phyloP scores from a whole-genome alignment of 2,888 invertebrate species.

The Pycnomerus fuliginosus region DNA sequence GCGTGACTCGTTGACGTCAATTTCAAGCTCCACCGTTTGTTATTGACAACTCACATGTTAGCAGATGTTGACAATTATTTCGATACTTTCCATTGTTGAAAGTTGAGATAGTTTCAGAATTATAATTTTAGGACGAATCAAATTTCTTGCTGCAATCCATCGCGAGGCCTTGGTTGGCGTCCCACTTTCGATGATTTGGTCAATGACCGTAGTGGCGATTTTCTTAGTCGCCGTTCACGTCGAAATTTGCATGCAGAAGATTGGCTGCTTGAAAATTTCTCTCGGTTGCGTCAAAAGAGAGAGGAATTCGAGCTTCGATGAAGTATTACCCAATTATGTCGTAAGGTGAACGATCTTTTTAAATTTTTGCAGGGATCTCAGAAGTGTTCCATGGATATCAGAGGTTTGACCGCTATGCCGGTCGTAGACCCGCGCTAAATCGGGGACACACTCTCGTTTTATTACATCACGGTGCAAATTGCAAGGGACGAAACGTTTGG shows the following conservation, averaged over 20 bases:
- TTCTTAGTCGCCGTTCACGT: conserved; percentile 9
- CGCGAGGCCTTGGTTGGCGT: conserved; percentile 32
- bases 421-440: conserved; percentile 38
- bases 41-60: neutral
- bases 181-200: conserved; percentile 39
- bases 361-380: too few species aligned
- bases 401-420: conserved; percentile 49
- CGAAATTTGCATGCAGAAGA: conserved; percentile 12
- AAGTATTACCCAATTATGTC: conserved; percentile 3
- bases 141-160: too few species aligned
- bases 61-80: too few species aligned
- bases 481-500: conserved; percentile 25
- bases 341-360: conserved; percentile 7
- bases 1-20: neutral
- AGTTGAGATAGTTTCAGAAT: too few species aligned
- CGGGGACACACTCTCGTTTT: conserved; percentile 40
- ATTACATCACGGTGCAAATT: conserved; percentile 32
- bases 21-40: neutral
- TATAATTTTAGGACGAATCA: too few species aligned
- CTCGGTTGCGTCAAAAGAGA: conserved; percentile 6
- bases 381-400: conserved; percentile 7
- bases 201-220: conserved; percentile 32
- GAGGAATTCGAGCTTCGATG: conserved; percentile 7
- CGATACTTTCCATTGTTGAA: too few species aligned
- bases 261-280: conserved; percentile 3